phyloP scores from a whole-genome alignment of 2,113 vertebrate species.

The Leucopsar rothschildi region DNA sequence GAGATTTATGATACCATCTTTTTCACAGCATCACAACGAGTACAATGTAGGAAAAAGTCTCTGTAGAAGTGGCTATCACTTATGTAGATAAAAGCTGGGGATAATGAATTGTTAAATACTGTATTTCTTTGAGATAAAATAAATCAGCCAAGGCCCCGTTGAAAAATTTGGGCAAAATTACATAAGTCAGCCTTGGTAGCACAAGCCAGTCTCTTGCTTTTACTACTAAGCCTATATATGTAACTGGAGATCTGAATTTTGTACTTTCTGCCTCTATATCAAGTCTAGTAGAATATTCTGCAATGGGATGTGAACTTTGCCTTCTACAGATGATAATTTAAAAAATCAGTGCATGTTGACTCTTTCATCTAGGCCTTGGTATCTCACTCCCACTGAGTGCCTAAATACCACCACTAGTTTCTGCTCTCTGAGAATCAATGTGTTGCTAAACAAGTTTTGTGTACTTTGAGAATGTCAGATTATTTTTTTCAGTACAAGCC shows the following conservation, averaged over 20 bases:
- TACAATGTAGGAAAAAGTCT: neutral
- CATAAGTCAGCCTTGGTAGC: neutral
- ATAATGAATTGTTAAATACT: neutral
- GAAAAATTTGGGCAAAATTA: neutral
- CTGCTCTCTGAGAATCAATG: neutral
- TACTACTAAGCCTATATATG: neutral
- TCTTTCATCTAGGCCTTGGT: neutral
- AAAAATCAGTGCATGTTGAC: neutral
- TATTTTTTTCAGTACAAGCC: neutral
- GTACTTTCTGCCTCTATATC: neutral
- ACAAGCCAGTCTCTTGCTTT: neutral
- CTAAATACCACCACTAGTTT: neutral
- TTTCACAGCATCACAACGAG: neutral
- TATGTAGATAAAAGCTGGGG: neutral
- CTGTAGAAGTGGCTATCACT: neutral
- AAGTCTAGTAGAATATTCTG: neutral
- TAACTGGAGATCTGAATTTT: neutral
- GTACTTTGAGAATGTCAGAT: neutral
- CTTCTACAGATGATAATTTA: neutral
- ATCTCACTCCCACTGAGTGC: neutral
- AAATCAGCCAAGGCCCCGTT: neutral
- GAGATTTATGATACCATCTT: neutral
- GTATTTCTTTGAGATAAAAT: neutral
- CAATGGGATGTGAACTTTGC: neutral
- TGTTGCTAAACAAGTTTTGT: neutral